Evolutionary conservation across 2,797 vertebrate species (phyloP), one percentile per base, ranked within the genome.

Genomic region (Sebastes iracundus): DNA sequence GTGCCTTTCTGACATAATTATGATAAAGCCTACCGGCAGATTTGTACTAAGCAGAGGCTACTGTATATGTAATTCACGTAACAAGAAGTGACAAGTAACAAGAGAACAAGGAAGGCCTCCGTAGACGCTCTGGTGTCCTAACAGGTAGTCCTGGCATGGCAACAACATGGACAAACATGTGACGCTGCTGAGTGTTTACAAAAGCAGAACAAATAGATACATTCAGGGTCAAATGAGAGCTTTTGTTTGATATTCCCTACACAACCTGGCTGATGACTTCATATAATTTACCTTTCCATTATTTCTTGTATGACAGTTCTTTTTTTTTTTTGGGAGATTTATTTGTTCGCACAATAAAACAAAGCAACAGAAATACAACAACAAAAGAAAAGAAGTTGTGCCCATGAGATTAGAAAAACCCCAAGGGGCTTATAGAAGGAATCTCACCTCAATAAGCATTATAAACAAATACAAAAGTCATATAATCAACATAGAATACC

Each of bases 201-300:
- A 89, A 85, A 80, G 86, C 87, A 92, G 83, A 88, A 87, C 87
- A 92, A 89, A 92, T 56, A 86, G 30, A 88, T 73, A 49, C 53
- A 80, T 88, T 76, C 83, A 88, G 82, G 73, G 73, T 88, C 83
- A 83, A 87, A 90, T 6, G n/a, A 20, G 61, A 65, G 56, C 56
- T 64, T 85, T 72, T 85, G 64, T 82, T 80, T 75, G 23, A 77
- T 65, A 49, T 72, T 46, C 55, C 12, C 60, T 22, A 32, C 69
- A 74, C 63, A 81, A 56, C 81, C 30, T 32, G 69, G 18, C 30
- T 20, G 2, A 74, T 4, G 77, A 61, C 46, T 27, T 52, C 42
- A 69, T 59, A 53, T 69, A 27, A 62, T 61, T 56, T 23, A 67
- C 12, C 7, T 33, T 78, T 73, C 58, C 3, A 63, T 63, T 46